Evolutionary conservation across 2,113 vertebrate genomes (phyloP).

Genomic region (Nettapus auritus): DNA sequence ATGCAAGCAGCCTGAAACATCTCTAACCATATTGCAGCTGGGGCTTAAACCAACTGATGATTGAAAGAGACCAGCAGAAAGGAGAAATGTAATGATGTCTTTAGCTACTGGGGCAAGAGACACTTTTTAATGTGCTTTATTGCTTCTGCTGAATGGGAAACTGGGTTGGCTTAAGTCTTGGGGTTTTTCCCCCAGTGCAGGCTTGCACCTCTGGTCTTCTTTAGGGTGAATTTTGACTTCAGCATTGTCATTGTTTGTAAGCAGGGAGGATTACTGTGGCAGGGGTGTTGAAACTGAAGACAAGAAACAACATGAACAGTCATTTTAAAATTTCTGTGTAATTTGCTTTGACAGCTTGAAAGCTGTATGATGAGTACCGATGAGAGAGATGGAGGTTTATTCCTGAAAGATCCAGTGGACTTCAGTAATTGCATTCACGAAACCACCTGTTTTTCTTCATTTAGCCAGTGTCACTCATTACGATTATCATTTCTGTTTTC

Average conservation of each 20-base stretch:
- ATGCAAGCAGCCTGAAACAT: neutral
- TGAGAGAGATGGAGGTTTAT: neutral
- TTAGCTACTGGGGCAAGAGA: neutral
- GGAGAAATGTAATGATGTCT: neutral
- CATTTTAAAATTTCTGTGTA: neutral
- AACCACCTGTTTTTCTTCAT: neutral
- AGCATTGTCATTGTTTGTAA: neutral
- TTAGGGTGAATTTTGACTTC: neutral
- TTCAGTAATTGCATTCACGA: neutral
- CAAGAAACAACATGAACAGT: neutral
- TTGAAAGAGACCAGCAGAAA: neutral
- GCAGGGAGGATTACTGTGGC: neutral
- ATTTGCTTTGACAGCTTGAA: neutral
- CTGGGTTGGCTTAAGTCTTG: neutral
- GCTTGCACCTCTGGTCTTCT: neutral
- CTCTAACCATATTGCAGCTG: neutral
- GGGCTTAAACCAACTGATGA: neutral
- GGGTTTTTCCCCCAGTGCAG: neutral
- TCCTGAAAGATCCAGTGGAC: neutral
- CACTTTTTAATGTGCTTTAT: neutral
- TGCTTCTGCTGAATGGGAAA: neutral
- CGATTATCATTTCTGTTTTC: neutral
- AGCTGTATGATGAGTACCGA: neutral
- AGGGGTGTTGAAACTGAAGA: neutral
- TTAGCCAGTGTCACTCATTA: neutral